A percentile compares a stretch with the other conserved stretches of the same genome.
phyloP scores from a whole-genome alignment of 2,113 vertebrate species.

The Podarcis muralis region DNA sequence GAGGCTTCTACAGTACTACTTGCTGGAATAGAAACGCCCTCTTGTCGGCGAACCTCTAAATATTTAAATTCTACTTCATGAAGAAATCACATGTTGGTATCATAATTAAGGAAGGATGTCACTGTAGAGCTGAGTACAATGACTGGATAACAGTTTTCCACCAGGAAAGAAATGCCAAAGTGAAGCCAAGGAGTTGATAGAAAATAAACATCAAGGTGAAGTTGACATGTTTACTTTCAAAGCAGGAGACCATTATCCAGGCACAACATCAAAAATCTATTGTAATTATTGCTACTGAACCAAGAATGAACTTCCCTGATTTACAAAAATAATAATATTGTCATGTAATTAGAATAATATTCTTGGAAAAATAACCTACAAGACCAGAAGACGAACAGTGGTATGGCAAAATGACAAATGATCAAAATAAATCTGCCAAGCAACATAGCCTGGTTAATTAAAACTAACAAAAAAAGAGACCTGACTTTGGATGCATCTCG shows the following conservation, averaged over 20 bases:
- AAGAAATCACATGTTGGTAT: constrained; percentile 70
- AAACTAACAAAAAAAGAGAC: constrained; percentile 44
- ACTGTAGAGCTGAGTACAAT: constrained; percentile 60
- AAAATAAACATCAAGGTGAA: constrained; percentile 74
- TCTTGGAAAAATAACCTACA: constrained; percentile 62
- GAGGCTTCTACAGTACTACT: constrained; percentile 63
- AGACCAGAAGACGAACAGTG: constrained; percentile 56
- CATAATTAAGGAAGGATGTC: constrained; percentile 76
- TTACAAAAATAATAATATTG: constrained; percentile 58
- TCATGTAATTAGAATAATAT: constrained; percentile 69
- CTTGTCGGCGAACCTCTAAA: constrained; percentile 70
- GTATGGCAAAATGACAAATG: constrained; percentile 63
- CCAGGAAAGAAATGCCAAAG: constrained; percentile 71
- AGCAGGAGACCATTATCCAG: constrained; percentile 69
- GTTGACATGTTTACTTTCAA: constrained; percentile 77
- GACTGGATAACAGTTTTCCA: constrained; percentile 68
- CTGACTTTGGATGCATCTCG: background rate
- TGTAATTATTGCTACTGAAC: constrained; percentile 62
- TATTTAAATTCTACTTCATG: constrained; percentile 77
- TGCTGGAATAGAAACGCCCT: constrained; percentile 67
- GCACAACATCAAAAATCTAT: constrained; percentile 60
- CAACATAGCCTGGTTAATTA: constrained; percentile 58
- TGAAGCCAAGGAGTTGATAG: constrained; percentile 69
- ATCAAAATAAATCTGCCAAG: constrained; percentile 51
- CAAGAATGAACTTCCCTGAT: constrained; percentile 63